Base-by-base conservation (phyloP, 1,140 invertebrate species). In the Magallana angulata region DNA sequence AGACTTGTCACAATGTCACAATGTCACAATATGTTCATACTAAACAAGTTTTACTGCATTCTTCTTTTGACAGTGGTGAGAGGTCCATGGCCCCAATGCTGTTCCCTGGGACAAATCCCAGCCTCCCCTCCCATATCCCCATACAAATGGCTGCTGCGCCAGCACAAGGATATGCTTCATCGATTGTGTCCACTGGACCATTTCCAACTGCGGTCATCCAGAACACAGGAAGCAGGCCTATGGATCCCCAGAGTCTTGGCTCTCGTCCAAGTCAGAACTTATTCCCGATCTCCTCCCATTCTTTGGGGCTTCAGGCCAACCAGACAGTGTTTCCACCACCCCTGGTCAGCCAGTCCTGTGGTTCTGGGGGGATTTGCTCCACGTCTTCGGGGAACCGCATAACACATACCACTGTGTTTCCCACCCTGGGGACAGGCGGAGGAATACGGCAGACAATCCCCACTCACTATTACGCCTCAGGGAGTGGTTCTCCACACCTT, bases 391-490 rank as follows among this genome's bases (percentile, higher is more conserved):
- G 36, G 68, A 76, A 11, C 14, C 81, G 48, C 2, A 36, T 82
- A 3, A 18, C 57, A 7, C 81, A 82, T 57, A 9, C 81, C 48
- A 82, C 81, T n/a, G 81, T 82, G 48, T 58, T 82, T 16, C 81
- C 81, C 14, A 57, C 48, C 48, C 81, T 82, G 14, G 81, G 81
- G 16, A 82, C 36, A 16, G 81, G 81, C 7, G 81, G 81, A 58
- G 80, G 57, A 36, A 88, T 87, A 24, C 60, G 57, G 24, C 87
- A 88, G 59, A n/a, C 87, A 59, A 18, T 89, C 9, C 89, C 87
- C 82, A 58, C 81, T 83, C 64, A 81, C n/a, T 80, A 89, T n/a
- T 87, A 84, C 62, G 60, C 85, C 60, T 57, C 89, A 60, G 83
- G 82, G 36, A 71, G 48, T 62, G 16, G 48, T 9, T 30, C 81